Conservation (phyloP, 2,888 invertebrate genomes). For the Drymonia ruficornis region DNA sequence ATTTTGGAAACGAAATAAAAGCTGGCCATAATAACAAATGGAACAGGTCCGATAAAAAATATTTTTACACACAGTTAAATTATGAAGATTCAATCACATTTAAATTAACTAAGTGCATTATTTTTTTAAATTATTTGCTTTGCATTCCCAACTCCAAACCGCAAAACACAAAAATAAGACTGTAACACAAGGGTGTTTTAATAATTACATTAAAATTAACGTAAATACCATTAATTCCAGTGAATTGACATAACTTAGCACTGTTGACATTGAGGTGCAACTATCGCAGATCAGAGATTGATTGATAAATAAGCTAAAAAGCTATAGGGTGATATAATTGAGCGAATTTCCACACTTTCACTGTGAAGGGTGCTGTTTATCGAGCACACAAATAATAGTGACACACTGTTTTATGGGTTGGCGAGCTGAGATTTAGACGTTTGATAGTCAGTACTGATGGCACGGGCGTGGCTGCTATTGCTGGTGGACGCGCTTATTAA, state of each 20-base stretch:
- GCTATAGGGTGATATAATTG: constrained; percentile 77
- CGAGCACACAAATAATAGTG: constrained; percentile 51
- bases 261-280: constrained; percentile 62
- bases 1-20: too few relatives aligned
- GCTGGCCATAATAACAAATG: too few relatives aligned
- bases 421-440: constrained; percentile 9
- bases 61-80: too few relatives aligned
- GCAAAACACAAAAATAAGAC: neutral
- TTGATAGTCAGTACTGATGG: too few relatives aligned
- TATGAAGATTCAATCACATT: neutral
- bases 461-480: too few relatives aligned
- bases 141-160: neutral
- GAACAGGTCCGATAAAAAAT: too few relatives aligned
- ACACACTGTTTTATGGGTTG: constrained; percentile 45
- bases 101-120: too few relatives aligned
- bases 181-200: neutral
- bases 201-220: constrained; percentile 34
- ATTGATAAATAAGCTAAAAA: constrained; percentile 82
- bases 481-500: too few relatives aligned
- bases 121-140: neutral
- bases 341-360: constrained; percentile 76
- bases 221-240: constrained; percentile 57
- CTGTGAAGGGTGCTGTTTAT: constrained; percentile 60
- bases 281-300: constrained; percentile 79
- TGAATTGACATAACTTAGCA: constrained; percentile 51